Evolutionary conservation across 2,888 invertebrate genomes (phyloP).

Genomic region (Drosophila mettleri): DNA sequence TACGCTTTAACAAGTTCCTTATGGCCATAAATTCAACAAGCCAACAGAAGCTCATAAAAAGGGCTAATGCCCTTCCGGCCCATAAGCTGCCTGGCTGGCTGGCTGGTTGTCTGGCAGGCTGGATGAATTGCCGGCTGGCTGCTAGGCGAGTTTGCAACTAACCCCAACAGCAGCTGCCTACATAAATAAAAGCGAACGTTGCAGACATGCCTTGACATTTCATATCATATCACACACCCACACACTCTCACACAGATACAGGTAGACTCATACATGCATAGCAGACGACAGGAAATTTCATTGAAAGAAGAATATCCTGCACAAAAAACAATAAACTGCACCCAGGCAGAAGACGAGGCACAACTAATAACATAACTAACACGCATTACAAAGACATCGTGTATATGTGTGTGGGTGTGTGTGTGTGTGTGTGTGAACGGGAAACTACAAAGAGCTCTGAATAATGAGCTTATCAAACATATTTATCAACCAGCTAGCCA

Average conservation of each 20-base stretch:
- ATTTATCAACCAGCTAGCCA: constrained; percentile 42
- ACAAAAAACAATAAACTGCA: constrained; percentile 33
- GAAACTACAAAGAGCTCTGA: constrained; percentile 13
- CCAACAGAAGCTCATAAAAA: constrained; percentile 78
- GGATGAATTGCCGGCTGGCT: constrained; percentile 11
- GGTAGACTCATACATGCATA: constrained; percentile 19
- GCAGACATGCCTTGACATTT: constrained; percentile 77
- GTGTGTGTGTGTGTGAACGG: not conserved
- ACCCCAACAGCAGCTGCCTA: constrained; percentile 64
- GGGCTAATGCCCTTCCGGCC: constrained; percentile 49
- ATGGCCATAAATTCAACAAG: constrained; percentile 80
- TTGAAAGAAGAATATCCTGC: constrained; percentile 41
- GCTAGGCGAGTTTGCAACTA: constrained; percentile 59
- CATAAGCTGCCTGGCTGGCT: constrained; percentile 12
- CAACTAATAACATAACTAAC: constrained; percentile 40
- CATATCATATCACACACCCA: constrained; percentile 54
- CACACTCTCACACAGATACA: constrained; percentile 3
- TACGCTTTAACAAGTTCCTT: constrained; percentile 80
- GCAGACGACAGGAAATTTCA: constrained; percentile 43
- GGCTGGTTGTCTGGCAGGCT: constrained; percentile 24
- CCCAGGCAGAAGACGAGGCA: constrained; percentile 16
- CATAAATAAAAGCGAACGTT: constrained; percentile 64
- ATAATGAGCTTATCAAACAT: constrained; percentile 44
- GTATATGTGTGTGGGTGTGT: not conserved
- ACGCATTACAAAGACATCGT: constrained; percentile 41